Evolutionary conservation across 1,140 invertebrate species (phyloP).

Genomic region (Zaprionus ornatus): DNA sequence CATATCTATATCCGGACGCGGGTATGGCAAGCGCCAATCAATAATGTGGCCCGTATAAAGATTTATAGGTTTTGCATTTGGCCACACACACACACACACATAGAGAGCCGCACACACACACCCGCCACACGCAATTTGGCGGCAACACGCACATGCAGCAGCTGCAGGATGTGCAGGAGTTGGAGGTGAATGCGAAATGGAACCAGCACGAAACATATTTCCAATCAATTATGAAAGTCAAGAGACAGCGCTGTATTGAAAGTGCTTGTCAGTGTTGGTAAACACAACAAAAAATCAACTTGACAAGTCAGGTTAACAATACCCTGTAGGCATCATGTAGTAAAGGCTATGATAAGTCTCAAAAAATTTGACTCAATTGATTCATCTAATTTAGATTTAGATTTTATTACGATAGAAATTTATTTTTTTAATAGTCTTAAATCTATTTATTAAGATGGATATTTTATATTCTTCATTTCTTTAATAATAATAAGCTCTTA

Average conservation of each 20-base stretch:
- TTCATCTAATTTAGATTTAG: too few species aligned
- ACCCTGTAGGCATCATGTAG: too few species aligned
- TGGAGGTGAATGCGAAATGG: neutral
- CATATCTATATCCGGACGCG: slow-evolving; percentile 2
- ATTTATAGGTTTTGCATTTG: slow-evolving; percentile 80
- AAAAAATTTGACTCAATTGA: neutral
- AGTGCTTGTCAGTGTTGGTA: neutral
- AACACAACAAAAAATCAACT: neutral
- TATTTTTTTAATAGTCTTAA: neutral
- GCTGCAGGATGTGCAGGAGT: neutral
- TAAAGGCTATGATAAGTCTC: too few species aligned
- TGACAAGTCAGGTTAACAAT: neutral
- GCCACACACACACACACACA: slow-evolving; percentile 24
- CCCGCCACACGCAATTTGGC: slow-evolving; percentile 1
- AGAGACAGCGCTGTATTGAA: neutral
- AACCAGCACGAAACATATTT: neutral
- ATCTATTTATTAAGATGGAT: neutral
- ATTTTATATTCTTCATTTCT: too few species aligned
- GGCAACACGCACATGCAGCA: slow-evolving; percentile 25
- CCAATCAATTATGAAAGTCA: slow-evolving; percentile 19
- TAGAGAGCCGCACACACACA: slow-evolving; percentile 20
- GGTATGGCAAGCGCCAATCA: slow-evolving; percentile 65
- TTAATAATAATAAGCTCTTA: too few species aligned
- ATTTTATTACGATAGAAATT: too few species aligned
- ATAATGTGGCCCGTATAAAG: slow-evolving; percentile 81